phyloP scores from a whole-genome alignment of 2,888 invertebrate genomes.

The Caenorhabditis sulstoni region DNA sequence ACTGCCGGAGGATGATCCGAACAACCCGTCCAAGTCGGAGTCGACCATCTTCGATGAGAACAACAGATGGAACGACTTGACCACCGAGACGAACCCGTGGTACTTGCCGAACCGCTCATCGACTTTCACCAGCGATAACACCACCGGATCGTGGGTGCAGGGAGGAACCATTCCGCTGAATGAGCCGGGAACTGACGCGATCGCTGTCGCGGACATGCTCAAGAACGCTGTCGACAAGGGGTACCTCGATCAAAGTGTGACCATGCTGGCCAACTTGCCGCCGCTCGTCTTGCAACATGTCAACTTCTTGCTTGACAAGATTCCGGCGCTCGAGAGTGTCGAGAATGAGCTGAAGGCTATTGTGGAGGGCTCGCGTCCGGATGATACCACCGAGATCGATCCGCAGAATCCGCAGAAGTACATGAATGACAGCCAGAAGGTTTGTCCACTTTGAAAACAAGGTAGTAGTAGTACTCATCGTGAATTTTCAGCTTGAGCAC shows the following conservation, averaged over 20 bases:
- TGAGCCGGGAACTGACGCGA: conserved; percentile 46
- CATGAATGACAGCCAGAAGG: conserved; percentile 73
- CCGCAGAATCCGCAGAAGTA: conserved; percentile 62
- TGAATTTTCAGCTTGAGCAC: conserved; percentile 69
- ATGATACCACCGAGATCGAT: conserved; percentile 51
- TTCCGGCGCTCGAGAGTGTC: conserved; percentile 66
- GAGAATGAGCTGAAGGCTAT: conserved; percentile 63
- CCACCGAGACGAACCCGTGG: conserved; percentile 66
- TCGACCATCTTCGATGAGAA: conserved; percentile 47
- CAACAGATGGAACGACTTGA: conserved; percentile 64
- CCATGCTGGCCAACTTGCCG: conserved; percentile 61
- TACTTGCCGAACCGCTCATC: conserved; percentile 59
- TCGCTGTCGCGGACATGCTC: conserved; percentile 64
- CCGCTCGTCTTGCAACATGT: conserved; percentile 57
- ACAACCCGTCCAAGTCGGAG: conserved; percentile 67
- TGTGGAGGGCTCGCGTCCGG: conserved; percentile 62
- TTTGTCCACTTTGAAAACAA: conserved; percentile 2
- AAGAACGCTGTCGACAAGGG: conserved; percentile 70
- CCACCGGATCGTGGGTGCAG: conserved; percentile 57
- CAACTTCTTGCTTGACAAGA: conserved; percentile 59
- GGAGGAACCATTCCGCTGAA: conserved; percentile 62
- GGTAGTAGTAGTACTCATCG: background rate
- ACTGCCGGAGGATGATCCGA: conserved; percentile 73
- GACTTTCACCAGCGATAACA: conserved; percentile 32
- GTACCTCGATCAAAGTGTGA: conserved; percentile 65